These are phyloP conservation scores for Sinelater perroti DNA, from an alignment of 2,888 invertebrate genomes.

Conservation along the genomic window DNA sequence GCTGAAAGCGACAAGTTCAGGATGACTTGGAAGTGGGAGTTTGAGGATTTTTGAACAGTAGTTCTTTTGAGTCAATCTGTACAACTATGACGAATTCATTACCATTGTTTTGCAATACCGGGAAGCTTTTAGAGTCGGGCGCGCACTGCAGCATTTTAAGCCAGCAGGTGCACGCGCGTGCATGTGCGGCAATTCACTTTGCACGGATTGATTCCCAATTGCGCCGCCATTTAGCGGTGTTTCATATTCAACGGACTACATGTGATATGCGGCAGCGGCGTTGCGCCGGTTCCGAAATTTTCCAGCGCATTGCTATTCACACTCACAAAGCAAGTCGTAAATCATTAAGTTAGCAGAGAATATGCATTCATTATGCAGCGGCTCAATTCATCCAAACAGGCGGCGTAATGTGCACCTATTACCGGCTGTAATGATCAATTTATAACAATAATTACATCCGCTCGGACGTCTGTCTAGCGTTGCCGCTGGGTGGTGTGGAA, in stretches of 20 bases:
- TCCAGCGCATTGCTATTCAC: background rate
- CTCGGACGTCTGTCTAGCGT: background rate
- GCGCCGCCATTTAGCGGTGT: too few relatives aligned
- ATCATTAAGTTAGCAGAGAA: conserved; percentile 10
- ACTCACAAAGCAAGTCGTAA: conserved; percentile 8
- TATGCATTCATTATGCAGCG: conserved; percentile 14
- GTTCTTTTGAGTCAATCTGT: too few relatives aligned
- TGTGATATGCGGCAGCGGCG: background rate
- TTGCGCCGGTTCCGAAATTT: conserved; percentile 1
- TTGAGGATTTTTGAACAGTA: too few relatives aligned
- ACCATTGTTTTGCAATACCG: too few relatives aligned
- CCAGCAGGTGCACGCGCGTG: too few relatives aligned
- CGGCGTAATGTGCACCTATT: conserved; percentile 8
- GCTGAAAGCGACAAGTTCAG: too few relatives aligned
- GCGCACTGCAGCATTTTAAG: too few relatives aligned
- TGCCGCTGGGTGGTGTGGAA: background rate
- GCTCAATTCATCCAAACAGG: conserved; percentile 4
- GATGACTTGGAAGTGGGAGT: too few relatives aligned
- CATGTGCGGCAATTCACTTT: too few relatives aligned
- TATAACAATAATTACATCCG: conserved; percentile 21
- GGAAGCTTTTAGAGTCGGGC: too few relatives aligned
- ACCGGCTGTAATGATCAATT: conserved; percentile 6
- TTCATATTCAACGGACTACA: background rate
- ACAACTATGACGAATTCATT: too few relatives aligned
- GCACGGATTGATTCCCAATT: too few relatives aligned